phyloP scores from a whole-genome alignment of 2,113 vertebrate species.

The Crotalus tigris region DNA sequence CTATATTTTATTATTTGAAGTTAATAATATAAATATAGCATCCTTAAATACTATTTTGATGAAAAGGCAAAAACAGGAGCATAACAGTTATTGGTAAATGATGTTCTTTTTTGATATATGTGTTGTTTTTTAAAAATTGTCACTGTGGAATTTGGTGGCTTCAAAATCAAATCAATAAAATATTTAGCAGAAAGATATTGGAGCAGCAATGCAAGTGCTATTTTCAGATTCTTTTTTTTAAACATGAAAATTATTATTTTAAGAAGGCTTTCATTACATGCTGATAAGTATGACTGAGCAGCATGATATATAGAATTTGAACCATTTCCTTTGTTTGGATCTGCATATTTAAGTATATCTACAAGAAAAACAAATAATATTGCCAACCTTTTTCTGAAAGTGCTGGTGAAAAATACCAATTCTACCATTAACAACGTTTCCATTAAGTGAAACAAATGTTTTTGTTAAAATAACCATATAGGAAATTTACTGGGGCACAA shows the following conservation, averaged over 20 bases:
- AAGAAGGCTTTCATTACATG: background rate
- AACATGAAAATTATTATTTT: conserved; percentile 15
- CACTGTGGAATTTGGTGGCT: background rate
- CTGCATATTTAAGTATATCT: background rate
- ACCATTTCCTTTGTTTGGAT: background rate
- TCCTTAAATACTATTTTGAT: background rate
- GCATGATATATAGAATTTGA: background rate
- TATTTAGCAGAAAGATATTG: background rate
- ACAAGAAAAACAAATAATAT: background rate
- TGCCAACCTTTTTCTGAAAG: conserved; percentile 34
- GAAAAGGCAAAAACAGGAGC: background rate
- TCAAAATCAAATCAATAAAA: background rate
- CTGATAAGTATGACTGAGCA: background rate
- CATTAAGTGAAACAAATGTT: conserved; percentile 39
- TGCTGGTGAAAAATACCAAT: conserved; percentile 39
- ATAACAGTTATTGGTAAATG: background rate
- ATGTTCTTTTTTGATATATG: background rate
- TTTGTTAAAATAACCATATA: conserved; percentile 46
- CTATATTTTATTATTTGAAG: background rate
- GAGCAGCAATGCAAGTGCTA: background rate
- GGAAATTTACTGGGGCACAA: conserved; percentile 52
- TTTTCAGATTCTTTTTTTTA: background rate
- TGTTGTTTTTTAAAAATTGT: background rate
- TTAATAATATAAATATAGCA: background rate
- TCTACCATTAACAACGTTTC: conserved; percentile 25